Percentiles rank a stretch among this genome's conserved stretches.
phyloP scores from a whole-genome alignment of 2,113 vertebrate species.

The Tretioscincus oriximinensis region DNA sequence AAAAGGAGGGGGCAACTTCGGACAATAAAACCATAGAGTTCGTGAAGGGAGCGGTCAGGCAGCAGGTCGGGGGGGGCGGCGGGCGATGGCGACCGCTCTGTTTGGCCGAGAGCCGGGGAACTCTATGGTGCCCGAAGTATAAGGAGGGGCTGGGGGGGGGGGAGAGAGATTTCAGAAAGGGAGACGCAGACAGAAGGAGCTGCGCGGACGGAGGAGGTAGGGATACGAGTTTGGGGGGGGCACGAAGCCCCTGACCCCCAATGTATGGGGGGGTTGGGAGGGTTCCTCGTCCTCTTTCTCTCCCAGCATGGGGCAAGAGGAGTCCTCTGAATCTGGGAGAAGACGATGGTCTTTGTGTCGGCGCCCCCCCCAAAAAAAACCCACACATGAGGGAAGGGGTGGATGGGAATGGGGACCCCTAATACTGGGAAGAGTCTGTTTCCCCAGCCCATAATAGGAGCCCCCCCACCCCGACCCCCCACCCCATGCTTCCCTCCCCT shows the following conservation, averaged over 20 bases:
- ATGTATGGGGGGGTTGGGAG: too few relatives aligned
- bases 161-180: neutral
- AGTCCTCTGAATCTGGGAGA: neutral
- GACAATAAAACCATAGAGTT: conserved; percentile 34
- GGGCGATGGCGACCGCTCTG: neutral
- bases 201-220: neutral
- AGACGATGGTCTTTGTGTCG: neutral
- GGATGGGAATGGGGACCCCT: neutral
- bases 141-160: neutral
- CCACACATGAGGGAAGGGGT: neutral
- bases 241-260: too few relatives aligned
- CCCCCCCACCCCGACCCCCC: too few relatives aligned
- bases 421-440: neutral
- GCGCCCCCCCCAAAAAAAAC: neutral
- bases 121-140: conserved; percentile 6
- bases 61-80: too few relatives aligned
- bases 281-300: too few relatives aligned
- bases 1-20: neutral
- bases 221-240: neutral
- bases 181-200: neutral
- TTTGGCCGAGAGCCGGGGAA: neutral
- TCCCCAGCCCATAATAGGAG: neutral
- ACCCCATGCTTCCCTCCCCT: too few relatives aligned
- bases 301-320: too few relatives aligned
- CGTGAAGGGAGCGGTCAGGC: neutral